Percentiles rank a stretch among this genome's conserved stretches.
Conservation (phyloP, 2,113 vertebrate species). For the Okapia johnstoni region DNA sequence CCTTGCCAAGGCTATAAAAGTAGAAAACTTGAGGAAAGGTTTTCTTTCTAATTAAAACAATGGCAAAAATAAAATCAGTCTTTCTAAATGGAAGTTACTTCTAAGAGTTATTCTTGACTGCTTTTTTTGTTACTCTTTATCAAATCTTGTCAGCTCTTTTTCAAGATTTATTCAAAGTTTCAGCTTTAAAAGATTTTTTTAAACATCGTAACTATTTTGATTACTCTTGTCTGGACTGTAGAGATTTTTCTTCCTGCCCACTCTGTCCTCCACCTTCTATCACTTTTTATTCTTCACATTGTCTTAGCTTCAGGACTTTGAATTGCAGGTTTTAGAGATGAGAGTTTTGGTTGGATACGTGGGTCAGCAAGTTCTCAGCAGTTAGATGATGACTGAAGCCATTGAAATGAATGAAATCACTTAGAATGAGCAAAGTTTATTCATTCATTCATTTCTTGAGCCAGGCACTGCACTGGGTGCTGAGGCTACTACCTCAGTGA, state of each 20-base stretch:
- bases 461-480: background rate
- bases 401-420: background rate
- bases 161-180: slow-evolving; percentile 29
- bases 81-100: background rate
- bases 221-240: background rate
- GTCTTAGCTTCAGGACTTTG: background rate
- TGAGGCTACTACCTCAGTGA: background rate
- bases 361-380: background rate
- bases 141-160: background rate
- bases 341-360: background rate
- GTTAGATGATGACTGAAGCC: background rate
- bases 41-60: slow-evolving; percentile 47
- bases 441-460: background rate
- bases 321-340: background rate
- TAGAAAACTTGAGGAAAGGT: slow-evolving; percentile 30
- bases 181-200: background rate
- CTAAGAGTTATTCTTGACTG: background rate
- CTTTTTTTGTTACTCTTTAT: background rate
- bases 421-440: background rate
- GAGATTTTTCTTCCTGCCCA: background rate
- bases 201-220: background rate
- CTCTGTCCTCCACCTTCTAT: background rate
- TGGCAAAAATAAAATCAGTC: slow-evolving; percentile 1
- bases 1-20: slow-evolving; percentile 23
- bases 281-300: background rate